These are phyloP conservation scores for Pseudomyrmex gracilis DNA, from an alignment of 1,140 invertebrate species.

Conservation along the genomic window DNA sequence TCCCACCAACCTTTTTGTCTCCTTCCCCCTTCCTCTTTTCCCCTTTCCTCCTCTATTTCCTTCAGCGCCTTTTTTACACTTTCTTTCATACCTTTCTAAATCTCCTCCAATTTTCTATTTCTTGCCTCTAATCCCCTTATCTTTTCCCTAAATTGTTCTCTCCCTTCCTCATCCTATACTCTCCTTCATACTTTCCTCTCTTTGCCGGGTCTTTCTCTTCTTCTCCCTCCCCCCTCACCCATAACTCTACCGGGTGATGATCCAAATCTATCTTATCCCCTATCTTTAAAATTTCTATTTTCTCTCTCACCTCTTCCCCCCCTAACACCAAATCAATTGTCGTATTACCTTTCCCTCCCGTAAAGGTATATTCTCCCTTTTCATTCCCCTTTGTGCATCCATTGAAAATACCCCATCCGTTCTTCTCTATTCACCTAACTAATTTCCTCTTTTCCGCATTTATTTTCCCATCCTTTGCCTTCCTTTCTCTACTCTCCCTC, in stretches of 20 bases:
- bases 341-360: constrained; percentile 49
- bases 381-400: constrained; percentile 59
- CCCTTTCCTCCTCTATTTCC: not conserved
- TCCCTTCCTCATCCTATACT: not conserved
- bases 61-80: constrained; percentile 11
- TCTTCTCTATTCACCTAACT: constrained; percentile 13
- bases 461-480: not conserved
- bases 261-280: not conserved
- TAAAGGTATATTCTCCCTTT: constrained; percentile 62
- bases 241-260: not conserved
- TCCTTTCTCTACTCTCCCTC: constrained; percentile 9
- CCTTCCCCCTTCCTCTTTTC: constrained; percentile 1
- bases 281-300: not conserved
- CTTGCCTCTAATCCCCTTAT: not conserved
- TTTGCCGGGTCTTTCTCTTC: fast-evolving
- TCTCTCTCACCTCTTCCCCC: not conserved
- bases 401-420: constrained; percentile 53
- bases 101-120: not conserved
- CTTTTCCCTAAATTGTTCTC: not conserved
- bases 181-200: not conserved
- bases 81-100: not conserved
- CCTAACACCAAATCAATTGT: constrained; percentile 65
- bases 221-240: not conserved
- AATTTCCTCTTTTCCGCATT: constrained; percentile 33
- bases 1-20: constrained; percentile 21